A percentile compares a stretch with the other conserved stretches of the same genome.
These are phyloP conservation scores for Trachythela sp. DNA, from an alignment of 64 coral and sea anemone genomes.

Conservation along the genomic window DNA sequence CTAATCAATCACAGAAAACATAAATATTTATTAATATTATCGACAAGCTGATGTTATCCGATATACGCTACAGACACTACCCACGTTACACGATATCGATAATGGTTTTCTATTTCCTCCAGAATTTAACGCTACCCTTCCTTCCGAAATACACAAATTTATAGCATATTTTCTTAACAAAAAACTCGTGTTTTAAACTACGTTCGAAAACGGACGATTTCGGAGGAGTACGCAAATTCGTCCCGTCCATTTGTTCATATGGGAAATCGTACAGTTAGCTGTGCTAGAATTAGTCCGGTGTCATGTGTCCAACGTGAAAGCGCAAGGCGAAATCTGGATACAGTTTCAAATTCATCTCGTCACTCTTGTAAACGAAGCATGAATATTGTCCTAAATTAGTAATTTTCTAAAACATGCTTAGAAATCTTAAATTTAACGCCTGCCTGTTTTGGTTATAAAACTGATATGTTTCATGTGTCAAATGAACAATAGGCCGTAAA, in stretches of 20 bases:
- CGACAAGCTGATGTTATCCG: neutral
- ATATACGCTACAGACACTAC: neutral
- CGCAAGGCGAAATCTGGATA: neutral
- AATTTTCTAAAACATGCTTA: no score
- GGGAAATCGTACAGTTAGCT: no score
- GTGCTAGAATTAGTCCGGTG: no score
- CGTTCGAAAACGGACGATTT: neutral
- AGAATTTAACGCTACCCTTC: no score
- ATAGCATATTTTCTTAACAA: neutral
- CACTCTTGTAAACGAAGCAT: neutral
- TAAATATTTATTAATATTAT: no score
- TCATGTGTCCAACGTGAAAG: no score
- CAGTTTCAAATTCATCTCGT: neutral
- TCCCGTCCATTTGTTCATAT: no score
- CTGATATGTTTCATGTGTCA: neutral
- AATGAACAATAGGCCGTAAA: neutral
- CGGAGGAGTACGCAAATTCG: neutral
- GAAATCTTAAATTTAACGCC: no score
- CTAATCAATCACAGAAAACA: no score
- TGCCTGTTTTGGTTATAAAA: neutral
- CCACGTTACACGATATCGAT: neutral
- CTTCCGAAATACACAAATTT: neutral
- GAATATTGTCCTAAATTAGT: no score
- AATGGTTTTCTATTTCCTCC: neutral
- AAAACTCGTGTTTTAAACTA: no score